Base-by-base conservation (phyloP, 2,888 invertebrate species). In the Synanthedon tipuliformis region DNA sequence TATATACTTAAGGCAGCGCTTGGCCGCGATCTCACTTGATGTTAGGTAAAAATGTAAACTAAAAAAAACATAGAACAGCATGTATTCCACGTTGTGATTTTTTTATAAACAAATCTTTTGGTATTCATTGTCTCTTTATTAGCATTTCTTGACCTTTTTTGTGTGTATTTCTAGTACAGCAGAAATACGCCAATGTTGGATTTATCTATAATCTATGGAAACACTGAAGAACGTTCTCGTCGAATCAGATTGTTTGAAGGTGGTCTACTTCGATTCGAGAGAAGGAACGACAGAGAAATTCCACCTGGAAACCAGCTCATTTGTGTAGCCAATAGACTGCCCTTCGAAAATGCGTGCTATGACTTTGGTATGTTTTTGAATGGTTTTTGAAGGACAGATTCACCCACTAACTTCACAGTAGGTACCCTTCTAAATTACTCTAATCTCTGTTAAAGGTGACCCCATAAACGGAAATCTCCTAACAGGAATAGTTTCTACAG, bases 331-430 rank as follows among this genome's bases (percentile, higher is more conserved):
- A 79, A 81, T 53, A 58, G 64, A 48, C 58, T 54, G 0, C 68
- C 66, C 0, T 50, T 55, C 3, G 79, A 79, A 59, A 77, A 70
- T 0, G 60, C 76, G 11, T 81, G 81, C 50, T 76, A 79, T 54
- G 63, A 70, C 13, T 59, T 60, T 1, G 71, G 78, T 78, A 52
- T 63, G 68, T 59, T 12, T 48, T 50, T 50, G 8, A 34, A 10
- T 2, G 3, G 68, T 59, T 12, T 48, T 50, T 50, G 8, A 34
- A 10, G 10, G 3, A 10, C 34, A 23, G 8, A 34, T 34, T 34
- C 34, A 34, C 34, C 3, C 34, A 34, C 10, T 34, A 34, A 10
- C 34, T 34, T 34, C 10, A 34, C 34, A 2, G 34, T 23, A 23
- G 23, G 5, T 2, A 10, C 34, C 10, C 34, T 34, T 34, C 34